Conservation (phyloP, 2,797 vertebrate species). For the Cetoscarus ocellatus region DNA sequence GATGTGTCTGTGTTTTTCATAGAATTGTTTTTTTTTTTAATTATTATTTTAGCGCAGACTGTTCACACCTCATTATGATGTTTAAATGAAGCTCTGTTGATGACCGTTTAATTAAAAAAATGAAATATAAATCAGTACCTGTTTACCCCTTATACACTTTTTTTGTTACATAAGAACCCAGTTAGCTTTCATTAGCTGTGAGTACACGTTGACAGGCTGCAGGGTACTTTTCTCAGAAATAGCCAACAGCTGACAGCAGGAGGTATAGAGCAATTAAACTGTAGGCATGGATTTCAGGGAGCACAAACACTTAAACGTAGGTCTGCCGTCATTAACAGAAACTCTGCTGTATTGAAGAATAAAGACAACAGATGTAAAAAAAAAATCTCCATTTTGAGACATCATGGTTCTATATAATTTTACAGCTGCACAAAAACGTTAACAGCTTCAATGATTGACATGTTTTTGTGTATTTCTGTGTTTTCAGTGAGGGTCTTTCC, state of each 20-base stretch:
- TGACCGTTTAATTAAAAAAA: neutral
- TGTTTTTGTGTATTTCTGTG: conserved; percentile 7
- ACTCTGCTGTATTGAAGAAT: neutral
- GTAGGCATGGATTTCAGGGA: neutral
- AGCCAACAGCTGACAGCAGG: conserved; percentile 22
- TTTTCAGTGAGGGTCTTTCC: neutral
- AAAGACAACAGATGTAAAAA: neutral
- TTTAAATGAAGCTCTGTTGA: too few species aligned
- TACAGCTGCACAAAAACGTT: neutral
- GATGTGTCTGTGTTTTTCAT: too few species aligned
- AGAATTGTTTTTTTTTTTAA: too few species aligned
- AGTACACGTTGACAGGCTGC: conserved; percentile 16
- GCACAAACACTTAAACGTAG: conserved; percentile 12
- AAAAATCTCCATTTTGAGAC: neutral
- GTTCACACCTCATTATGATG: too few species aligned
- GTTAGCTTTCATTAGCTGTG: conserved; percentile 31
- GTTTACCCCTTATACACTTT: neutral
- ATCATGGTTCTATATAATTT: neutral
- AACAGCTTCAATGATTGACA: neutral
- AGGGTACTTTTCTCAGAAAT: conserved; percentile 18
- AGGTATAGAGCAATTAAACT: conserved; percentile 20
- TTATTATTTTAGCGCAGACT: too few species aligned
- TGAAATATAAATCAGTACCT: neutral
- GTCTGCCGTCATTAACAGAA: neutral
- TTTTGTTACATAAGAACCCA: conserved; percentile 30